Evolutionary conservation across 1,140 invertebrate genomes (phyloP).

Genomic region (Bombus confusus): DNA sequence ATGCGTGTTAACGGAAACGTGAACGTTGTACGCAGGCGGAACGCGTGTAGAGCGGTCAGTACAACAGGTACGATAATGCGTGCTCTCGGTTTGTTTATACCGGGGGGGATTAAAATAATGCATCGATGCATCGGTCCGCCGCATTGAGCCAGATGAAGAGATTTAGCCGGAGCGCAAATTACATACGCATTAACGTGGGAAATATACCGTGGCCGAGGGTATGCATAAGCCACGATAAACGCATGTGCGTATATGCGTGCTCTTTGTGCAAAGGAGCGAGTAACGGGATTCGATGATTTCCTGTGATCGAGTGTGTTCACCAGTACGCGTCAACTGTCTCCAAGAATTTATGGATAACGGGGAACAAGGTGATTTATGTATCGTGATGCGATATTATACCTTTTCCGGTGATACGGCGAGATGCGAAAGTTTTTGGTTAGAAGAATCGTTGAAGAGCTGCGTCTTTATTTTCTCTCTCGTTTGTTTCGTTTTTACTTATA

Average conservation of each 20-base stretch:
- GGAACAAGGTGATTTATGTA: too few species aligned
- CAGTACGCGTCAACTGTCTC: background rate
- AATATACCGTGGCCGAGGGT: background rate
- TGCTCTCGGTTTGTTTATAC: conserved; percentile 52
- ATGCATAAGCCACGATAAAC: background rate
- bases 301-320: background rate
- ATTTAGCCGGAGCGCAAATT: conserved; percentile 63
- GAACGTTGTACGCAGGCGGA: conserved; percentile 10
- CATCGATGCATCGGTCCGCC: conserved; percentile 58
- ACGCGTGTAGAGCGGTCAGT: conserved; percentile 30
- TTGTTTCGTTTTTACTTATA: too few species aligned
- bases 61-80: conserved; percentile 68
- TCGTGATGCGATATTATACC: too few species aligned
- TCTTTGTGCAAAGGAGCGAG: conserved; percentile 8
- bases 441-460: background rate
- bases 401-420: background rate
- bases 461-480: background rate
- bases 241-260: background rate
- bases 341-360: background rate
- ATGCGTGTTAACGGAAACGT: conserved; percentile 34
- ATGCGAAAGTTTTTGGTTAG: background rate
- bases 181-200: conserved; percentile 60
- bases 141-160: conserved; percentile 64
- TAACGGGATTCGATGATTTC: conserved; percentile 2
- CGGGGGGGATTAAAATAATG: conserved; percentile 68